phyloP scores from a whole-genome alignment of 2,797 vertebrate genomes.

The Sebastiscus albofasciatus region DNA sequence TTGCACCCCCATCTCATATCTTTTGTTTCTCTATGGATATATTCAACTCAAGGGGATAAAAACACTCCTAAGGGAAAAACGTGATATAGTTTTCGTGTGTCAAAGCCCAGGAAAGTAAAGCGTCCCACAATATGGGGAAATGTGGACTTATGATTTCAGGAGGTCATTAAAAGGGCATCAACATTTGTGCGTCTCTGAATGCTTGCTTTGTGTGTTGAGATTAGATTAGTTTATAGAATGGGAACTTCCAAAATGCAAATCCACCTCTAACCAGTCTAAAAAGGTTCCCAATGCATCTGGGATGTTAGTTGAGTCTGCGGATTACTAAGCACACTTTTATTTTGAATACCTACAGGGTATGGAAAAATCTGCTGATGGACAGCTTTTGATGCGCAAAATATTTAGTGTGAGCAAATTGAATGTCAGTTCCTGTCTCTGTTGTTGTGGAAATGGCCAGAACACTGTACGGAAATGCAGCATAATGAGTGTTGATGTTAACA shows the following conservation, averaged over 20 bases:
- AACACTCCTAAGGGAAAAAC: neutral
- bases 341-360: neutral
- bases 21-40: slow-evolving; percentile 1
- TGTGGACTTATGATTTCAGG: neutral
- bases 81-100: neutral
- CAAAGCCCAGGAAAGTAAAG: neutral
- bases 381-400: neutral
- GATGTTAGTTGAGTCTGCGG: neutral
- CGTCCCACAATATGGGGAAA: neutral
- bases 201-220: neutral
- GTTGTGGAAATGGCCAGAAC: neutral
- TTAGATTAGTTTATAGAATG: neutral
- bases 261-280: neutral
- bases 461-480: slow-evolving; percentile 27
- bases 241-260: neutral
- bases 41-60: neutral
- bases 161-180: neutral
- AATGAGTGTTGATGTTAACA: slow-evolving; percentile 2
- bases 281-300: neutral
- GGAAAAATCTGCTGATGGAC: neutral
- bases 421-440: slow-evolving; percentile 2
- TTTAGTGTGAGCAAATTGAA: neutral
- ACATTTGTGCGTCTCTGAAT: neutral
- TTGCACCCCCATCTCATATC: neutral
- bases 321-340: neutral